These are phyloP conservation scores for Drosophila pegasa DNA, from an alignment of 2,888 invertebrate genomes.

Conservation along the genomic window DNA sequence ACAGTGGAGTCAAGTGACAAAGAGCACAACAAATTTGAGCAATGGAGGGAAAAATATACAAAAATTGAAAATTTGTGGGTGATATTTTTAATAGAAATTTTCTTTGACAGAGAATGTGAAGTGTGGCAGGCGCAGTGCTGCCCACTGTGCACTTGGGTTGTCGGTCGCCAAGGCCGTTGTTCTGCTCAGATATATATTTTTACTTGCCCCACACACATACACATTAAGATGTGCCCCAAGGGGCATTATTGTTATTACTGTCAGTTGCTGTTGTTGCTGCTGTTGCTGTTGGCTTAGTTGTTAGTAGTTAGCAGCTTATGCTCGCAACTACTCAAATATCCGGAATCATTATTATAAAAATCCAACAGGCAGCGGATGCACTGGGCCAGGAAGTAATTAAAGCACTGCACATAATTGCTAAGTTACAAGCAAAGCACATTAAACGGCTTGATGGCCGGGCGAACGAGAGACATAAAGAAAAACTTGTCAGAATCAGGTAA, in stretches of 20 bases:
- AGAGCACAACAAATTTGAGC: not conserved
- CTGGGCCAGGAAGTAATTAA: conserved; percentile 74
- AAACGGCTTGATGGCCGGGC: conserved; percentile 38
- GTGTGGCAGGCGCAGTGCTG: not conserved
- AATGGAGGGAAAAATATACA: not conserved
- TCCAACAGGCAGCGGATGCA: conserved; percentile 55
- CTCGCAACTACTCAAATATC: conserved; percentile 77
- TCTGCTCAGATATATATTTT: conserved; percentile 53
- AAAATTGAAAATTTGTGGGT: not conserved
- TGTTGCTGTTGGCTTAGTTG: conserved; percentile 21
- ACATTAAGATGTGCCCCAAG: conserved; percentile 44
- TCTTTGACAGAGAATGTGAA: not conserved
- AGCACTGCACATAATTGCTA: conserved; percentile 71
- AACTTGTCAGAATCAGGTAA: conserved; percentile 23
- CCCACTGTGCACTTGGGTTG: conserved; percentile 46
- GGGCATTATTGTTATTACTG: conserved; percentile 62
- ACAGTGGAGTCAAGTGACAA: conserved; percentile 43
- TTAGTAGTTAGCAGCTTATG: conserved; percentile 64
- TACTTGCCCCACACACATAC: conserved; percentile 46
- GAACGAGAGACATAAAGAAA: conserved; percentile 23
- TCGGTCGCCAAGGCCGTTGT: conserved; percentile 43
- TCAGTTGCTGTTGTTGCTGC: conserved; percentile 40
- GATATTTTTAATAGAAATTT: not conserved
- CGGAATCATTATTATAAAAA: conserved; percentile 79
- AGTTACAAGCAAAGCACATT: conserved; percentile 50